Base-by-base conservation (phyloP, 1,140 invertebrate genomes). In the Zophobas atratus region DNA sequence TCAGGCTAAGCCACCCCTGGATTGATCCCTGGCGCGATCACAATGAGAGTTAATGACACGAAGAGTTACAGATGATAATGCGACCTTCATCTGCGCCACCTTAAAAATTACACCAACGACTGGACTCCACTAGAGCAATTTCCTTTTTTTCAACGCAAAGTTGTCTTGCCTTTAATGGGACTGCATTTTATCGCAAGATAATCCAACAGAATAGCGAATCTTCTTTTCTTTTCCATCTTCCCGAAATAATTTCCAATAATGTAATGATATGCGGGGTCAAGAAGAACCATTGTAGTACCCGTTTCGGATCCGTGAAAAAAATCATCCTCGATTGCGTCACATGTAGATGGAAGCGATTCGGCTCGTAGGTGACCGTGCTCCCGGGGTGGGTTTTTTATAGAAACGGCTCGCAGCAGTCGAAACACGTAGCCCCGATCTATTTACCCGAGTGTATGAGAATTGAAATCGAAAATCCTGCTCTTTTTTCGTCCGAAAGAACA, bases 391-490 rank as follows among this genome's bases (percentile, higher is more conserved):
- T 20, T 38, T 8, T 67, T 55, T 46, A 6, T 32, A n/a, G 60
- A 36, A 43, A 36, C 33, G 60, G 49, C 41, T 48, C 60, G 63
- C 48, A 49, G 75, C 34, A 76, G 76, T 77, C 76, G 55, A 46
- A 57, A 77, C 76, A 77, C 76, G 76, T 77, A 46, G 67, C 4
- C 67, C 43, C 63, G 76, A 77, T 77, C 76, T 77, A 77, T 77
- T 77, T 77, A 77, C 70, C 51, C 76, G 76, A 55, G 76, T 67
- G 39, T 63, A 77, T 70, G 76, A 77, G 76, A 63, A 77, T 71
- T 77, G 76, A 77, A 77, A 77, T 77, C 76, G 76, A 77, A 77
- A 77, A 77, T 77, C 76, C 70, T 71, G 70, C 63, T 71, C 63
- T 70, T 77, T 77, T 72, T 43, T 8, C 51, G 60, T 32, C 36